Evolutionary conservation across 2,888 invertebrate genomes (phyloP).

Genomic region (Graphium colonna): DNA sequence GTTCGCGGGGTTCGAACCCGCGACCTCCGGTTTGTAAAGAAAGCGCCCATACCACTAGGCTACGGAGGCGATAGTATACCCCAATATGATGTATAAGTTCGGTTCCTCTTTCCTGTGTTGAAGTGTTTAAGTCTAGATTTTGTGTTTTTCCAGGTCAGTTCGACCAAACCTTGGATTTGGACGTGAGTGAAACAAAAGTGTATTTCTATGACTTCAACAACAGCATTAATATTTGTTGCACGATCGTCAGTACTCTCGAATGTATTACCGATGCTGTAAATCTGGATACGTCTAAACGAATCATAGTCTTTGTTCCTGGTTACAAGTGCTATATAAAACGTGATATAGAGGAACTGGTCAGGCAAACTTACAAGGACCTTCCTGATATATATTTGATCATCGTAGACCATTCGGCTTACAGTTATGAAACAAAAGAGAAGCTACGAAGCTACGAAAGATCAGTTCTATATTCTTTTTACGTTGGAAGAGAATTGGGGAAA

Average conservation of each 20-base stretch:
- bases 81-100: too few species aligned
- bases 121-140: too few species aligned
- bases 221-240: slow-evolving; percentile 21
- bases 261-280: slow-evolving; percentile 11
- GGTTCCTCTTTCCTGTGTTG: too few species aligned
- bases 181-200: slow-evolving; percentile 26
- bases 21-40: too few species aligned
- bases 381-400: slow-evolving; percentile 28
- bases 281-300: slow-evolving; percentile 18
- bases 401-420: slow-evolving; percentile 30
- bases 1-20: too few species aligned
- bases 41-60: too few species aligned
- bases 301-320: slow-evolving; percentile 29
- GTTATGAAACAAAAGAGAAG: slow-evolving; percentile 25
- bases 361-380: slow-evolving; percentile 25
- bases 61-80: too few species aligned
- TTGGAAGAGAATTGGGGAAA: slow-evolving; percentile 26
- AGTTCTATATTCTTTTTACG: slow-evolving; percentile 31
- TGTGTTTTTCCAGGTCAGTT: too few species aligned
- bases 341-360: slow-evolving; percentile 26
- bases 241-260: slow-evolving; percentile 19
- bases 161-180: slow-evolving; percentile 23
- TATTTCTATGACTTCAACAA: slow-evolving; percentile 31
- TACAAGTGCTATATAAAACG: slow-evolving; percentile 29
- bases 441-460: slow-evolving; percentile 28